Base-by-base conservation (phyloP, 2,113 vertebrate species). In the Picathartes gymnocephalus region DNA sequence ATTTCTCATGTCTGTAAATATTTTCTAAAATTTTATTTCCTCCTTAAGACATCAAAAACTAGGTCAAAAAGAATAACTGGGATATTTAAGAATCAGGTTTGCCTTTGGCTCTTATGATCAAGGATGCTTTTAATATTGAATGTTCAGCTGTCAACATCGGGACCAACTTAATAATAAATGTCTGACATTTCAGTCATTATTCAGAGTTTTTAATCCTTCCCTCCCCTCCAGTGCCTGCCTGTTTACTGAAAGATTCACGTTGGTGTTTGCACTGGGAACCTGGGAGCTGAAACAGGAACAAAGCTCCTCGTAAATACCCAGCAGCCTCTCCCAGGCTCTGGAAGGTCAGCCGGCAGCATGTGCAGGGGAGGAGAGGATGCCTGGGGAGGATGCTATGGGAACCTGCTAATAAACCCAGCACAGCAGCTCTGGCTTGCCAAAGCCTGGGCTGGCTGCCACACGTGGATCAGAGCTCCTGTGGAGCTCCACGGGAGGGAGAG, bases 101-200 rank as follows among this genome's bases (percentile, higher is more conserved):
- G 95, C 92, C 82, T 90, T 83, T 82, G 68, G 79, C 81, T 95
- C 82, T 94, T 94, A 86, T 95, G 90, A 93, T 93, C 91, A 96
- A 70, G 85, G 86, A 71, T 74, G 69, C 53, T 88, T 90, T 94
- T 94, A 95, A 88, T 69, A 77, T 90, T 90, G 88, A 90, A 90
- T 84, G 89, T 62, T 92, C 81, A 74, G 92, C 84, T 90, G 93
- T 80, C 86, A 88, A 79, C 94, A 89, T 65, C n/a, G 3, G 61
- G 54, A 85, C 47, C 7, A 3, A 54, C 62, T 90, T 86, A 90
- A 92, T 95, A 92, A 96, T 95, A 74, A 81, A 96, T 87, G 69
- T 70, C 64, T 91, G 78, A 93, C 91, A 92, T 93, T 93, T 89
- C 84, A 87, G 90, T 91, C 90, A 77, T 76, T 77, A 73, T 74